A percentile compares a stretch with the other conserved stretches of the same genome.
phyloP scores from a whole-genome alignment of 1,140 invertebrate species.

The Coelopa frigida region DNA sequence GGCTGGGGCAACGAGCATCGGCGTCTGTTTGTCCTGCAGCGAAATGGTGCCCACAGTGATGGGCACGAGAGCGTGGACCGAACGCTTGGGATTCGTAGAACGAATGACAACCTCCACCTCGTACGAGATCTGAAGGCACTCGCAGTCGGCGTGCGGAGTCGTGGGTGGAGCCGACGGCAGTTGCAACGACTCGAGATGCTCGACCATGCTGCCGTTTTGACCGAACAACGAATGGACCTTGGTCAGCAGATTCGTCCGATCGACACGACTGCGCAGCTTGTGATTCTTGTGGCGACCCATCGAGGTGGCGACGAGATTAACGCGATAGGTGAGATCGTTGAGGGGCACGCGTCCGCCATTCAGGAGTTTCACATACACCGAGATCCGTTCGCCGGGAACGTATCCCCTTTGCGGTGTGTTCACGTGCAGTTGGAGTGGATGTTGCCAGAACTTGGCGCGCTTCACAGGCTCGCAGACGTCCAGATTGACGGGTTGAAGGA shows the following conservation, averaged over 20 bases:
- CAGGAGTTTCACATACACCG: conserved; percentile 25
- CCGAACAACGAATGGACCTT: conserved; percentile 47
- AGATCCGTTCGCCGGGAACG: conserved; percentile 28
- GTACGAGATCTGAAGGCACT: conserved; percentile 62
- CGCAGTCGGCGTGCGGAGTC: conserved; percentile 54
- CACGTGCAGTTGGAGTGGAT: conserved; percentile 25
- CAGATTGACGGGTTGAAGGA: conserved; percentile 11
- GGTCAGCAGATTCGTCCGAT: conserved; percentile 45
- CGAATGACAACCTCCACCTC: conserved; percentile 51
- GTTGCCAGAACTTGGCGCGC: conserved; percentile 26
- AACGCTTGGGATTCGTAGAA: conserved; percentile 39
- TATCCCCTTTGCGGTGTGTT: conserved; percentile 26
- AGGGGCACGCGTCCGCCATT: conserved; percentile 44
- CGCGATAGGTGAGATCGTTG: conserved; percentile 43
- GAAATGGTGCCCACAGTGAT: conserved; percentile 51
- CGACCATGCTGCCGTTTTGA: conserved; percentile 41
- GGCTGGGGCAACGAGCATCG: too few species aligned
- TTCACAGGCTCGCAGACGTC: conserved; percentile 17
- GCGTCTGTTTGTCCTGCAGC: too few species aligned
- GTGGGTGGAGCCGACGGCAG: conserved; percentile 61
- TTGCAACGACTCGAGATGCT: conserved; percentile 45
- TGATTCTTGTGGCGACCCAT: conserved; percentile 17
- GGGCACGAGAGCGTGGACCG: conserved; percentile 42
- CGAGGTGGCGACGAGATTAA: conserved; percentile 34
- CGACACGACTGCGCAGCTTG: conserved; percentile 31